Percentiles rank a stretch among this genome's conserved stretches.
Conservation (phyloP, 2,888 invertebrate genomes). For the Drosophila limbata region DNA sequence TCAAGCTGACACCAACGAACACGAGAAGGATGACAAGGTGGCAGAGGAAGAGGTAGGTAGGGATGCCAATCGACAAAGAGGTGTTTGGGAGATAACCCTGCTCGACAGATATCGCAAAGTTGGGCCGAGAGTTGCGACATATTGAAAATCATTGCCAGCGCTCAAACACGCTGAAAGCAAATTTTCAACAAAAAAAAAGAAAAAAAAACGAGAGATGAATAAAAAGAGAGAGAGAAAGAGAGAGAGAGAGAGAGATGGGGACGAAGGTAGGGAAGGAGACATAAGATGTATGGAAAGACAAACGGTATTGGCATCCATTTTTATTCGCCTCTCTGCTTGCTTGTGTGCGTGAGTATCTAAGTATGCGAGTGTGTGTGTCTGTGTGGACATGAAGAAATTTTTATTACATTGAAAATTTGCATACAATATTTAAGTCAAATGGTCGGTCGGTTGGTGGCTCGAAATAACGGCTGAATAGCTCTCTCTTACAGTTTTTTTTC, state of each 20-base stretch:
- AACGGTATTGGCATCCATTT: constrained; percentile 78
- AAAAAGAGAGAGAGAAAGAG: neutral
- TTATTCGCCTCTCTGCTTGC: constrained; percentile 55
- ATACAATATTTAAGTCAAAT: constrained; percentile 81
- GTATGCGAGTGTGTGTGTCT: constrained; percentile 26
- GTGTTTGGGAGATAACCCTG: constrained; percentile 30
- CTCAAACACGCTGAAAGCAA: constrained; percentile 42
- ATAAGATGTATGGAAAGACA: constrained; percentile 72
- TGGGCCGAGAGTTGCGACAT: constrained; percentile 74
- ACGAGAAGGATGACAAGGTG: constrained; percentile 1
- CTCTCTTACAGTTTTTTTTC: constrained; percentile 5
- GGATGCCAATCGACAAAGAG: neutral
- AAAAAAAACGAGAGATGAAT: too few species aligned
- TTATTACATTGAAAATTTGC: constrained; percentile 82
- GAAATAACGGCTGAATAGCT: constrained; percentile 23
- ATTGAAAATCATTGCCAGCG: constrained; percentile 75
- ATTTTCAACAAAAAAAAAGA: constrained; percentile 20
- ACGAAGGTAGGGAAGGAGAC: constrained; percentile 6
- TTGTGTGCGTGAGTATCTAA: constrained; percentile 18
- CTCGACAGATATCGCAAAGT: constrained; percentile 58
- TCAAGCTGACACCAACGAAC: constrained; percentile 49
- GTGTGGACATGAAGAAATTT: constrained; percentile 61
- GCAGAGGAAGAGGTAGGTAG: neutral
- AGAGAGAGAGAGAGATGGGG: neutral
- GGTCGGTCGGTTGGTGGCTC: constrained; percentile 37